Evolutionary conservation across 2,888 invertebrate genomes (phyloP).

Genomic region (Catocala sponsa): DNA sequence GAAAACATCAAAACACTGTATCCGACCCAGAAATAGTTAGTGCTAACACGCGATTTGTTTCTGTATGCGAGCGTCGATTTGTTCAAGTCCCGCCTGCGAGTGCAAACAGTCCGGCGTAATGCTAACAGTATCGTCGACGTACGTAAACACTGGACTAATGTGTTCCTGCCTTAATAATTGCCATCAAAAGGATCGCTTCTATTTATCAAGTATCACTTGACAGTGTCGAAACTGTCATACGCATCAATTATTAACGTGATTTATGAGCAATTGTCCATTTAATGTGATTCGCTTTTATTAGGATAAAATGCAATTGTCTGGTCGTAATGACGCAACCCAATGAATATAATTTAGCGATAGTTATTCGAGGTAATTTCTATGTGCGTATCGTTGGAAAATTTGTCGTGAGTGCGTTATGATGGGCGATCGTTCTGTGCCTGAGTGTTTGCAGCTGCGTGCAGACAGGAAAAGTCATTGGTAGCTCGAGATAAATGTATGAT

Average conservation of each 20-base stretch:
- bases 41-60: constrained; percentile 61
- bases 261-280: constrained; percentile 16
- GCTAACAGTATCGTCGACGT: constrained; percentile 51
- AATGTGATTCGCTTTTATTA: constrained; percentile 20
- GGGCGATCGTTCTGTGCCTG: constrained; percentile 29
- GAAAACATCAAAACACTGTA: constrained; percentile 74
- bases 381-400: not conserved
- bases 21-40: constrained; percentile 81
- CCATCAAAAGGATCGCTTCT: constrained; percentile 11
- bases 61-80: constrained; percentile 60
- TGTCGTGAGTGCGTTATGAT: constrained; percentile 6
- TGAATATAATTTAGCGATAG: constrained; percentile 24
- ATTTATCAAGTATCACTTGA: constrained; percentile 31
- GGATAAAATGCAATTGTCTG: constrained; percentile 24
- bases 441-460: constrained; percentile 63
- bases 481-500: constrained; percentile 75
- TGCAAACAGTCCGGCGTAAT: constrained; percentile 55
- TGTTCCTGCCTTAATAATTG: constrained; percentile 34
- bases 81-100: constrained; percentile 54
- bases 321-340: constrained; percentile 6
- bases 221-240: constrained; percentile 25
- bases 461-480: constrained; percentile 75
- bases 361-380: constrained; percentile 1
- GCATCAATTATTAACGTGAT: constrained; percentile 24
- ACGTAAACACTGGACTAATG: constrained; percentile 56